Conservation (phyloP, 2,797 vertebrate genomes). For the Graptemys geographica region DNA sequence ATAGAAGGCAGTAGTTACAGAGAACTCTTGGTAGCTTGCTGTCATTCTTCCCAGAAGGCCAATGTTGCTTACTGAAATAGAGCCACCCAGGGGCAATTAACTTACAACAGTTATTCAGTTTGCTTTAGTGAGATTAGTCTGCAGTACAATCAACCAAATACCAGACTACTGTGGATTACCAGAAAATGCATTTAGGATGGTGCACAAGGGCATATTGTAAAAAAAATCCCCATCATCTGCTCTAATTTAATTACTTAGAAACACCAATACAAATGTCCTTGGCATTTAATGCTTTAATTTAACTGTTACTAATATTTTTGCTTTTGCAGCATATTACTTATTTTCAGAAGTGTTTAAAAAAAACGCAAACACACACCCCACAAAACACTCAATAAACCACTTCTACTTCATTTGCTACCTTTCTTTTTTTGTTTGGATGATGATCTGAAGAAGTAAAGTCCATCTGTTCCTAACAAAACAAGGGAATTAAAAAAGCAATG, state of each 20-base stretch:
- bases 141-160: background rate
- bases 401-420: conserved; percentile 82
- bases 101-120: background rate
- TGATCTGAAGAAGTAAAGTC: conserved; percentile 92
- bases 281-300: background rate
- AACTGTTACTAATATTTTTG: conserved; percentile 62
- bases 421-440: conserved; percentile 95
- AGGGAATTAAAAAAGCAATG: conserved; percentile 69
- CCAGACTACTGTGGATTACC: background rate
- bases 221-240: accelerated
- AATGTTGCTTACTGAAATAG: accelerated
- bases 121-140: background rate
- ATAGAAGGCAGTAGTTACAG: background rate
- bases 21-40: background rate
- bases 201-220: background rate
- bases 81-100: background rate
- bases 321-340: conserved; percentile 72
- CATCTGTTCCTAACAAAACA: conserved; percentile 88
- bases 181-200: background rate
- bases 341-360: background rate
- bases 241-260: background rate
- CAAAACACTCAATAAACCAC: conserved; percentile 32
- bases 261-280: background rate
- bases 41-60: accelerated
- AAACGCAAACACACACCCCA: conserved; percentile 7